These are phyloP conservation scores for Galbula dea DNA, from an alignment of 2,113 vertebrate species.

Conservation along the genomic window DNA sequence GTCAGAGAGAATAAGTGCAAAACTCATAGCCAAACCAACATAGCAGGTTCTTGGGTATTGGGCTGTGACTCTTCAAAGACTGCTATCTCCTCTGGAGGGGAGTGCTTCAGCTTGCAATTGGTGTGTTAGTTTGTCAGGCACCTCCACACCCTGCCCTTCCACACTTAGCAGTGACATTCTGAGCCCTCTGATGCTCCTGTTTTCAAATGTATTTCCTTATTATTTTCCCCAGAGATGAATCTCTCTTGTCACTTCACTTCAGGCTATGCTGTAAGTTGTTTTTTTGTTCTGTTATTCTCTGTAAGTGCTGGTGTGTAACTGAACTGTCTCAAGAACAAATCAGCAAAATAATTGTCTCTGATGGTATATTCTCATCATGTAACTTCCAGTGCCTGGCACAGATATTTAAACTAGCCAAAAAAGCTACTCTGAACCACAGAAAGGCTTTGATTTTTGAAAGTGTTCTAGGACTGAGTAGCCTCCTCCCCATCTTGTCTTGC, in stretches of 20 bases:
- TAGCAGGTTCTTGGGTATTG: not conserved
- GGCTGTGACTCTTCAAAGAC: not conserved
- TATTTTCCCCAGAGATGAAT: conserved; percentile 7
- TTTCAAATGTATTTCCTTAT: conserved; percentile 12
- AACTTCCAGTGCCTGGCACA: conserved; percentile 1
- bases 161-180: not conserved
- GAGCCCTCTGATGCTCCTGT: conserved; percentile 1
- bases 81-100: not conserved
- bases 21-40: not conserved
- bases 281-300: conserved; percentile 1
- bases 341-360: conserved; percentile 15
- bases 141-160: not conserved
- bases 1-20: not conserved
- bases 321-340: conserved; percentile 40
- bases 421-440: not conserved
- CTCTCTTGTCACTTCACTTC: conserved; percentile 23
- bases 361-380: not conserved
- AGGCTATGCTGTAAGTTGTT: conserved; percentile 9
- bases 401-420: conserved; percentile 1
- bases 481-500: not conserved
- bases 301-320: conserved; percentile 15
- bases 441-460: not conserved
- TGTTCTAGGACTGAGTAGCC: not conserved
- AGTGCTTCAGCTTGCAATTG: accelerated
- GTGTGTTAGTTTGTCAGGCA: not conserved